These are phyloP conservation scores for Steatocranus sp. DNA, from an alignment of 2,797 vertebrate species.

Conservation along the genomic window DNA sequence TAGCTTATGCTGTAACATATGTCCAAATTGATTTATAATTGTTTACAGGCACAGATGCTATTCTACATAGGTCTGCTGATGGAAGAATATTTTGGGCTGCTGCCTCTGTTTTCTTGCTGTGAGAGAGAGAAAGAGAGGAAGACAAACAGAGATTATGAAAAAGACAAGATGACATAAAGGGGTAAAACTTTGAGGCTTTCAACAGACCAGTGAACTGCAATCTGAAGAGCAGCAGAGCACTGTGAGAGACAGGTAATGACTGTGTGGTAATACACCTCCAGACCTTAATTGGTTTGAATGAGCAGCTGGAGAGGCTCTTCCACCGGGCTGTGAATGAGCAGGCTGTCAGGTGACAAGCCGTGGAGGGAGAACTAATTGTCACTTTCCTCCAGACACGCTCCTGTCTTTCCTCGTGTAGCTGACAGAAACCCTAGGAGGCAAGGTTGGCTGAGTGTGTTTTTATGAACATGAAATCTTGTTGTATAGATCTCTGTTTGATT, in stretches of 20 bases:
- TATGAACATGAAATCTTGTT: not conserved
- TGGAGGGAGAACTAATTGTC: conserved; percentile 60
- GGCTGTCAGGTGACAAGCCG: conserved; percentile 61
- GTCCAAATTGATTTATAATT: conserved; percentile 17
- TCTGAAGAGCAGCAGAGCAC: conserved; percentile 32
- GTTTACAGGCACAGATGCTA: conserved; percentile 20
- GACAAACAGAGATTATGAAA: not conserved
- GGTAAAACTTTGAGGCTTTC: conserved; percentile 7
- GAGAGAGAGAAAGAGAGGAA: not conserved
- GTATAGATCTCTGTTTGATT: conserved; percentile 1
- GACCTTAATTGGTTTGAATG: conserved; percentile 68
- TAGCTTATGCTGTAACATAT: conserved; percentile 9
- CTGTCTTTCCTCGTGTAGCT: conserved; percentile 11
- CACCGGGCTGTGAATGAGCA: conserved; percentile 55
- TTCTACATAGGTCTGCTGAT: conserved; percentile 24
- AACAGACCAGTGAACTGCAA: conserved; percentile 18
- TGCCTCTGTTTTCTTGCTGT: conserved; percentile 12
- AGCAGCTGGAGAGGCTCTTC: conserved; percentile 59
- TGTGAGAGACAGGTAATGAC: conserved; percentile 60
- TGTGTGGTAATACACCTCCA: conserved; percentile 60
- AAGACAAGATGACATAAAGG: conserved; percentile 1
- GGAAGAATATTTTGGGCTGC: conserved; percentile 37
- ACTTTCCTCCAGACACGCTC: conserved; percentile 30
- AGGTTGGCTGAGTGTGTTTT: not conserved
- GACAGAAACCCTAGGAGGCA: conserved; percentile 5